Evolutionary conservation across 2,797 vertebrate species (phyloP).

Genomic region (Sebastes vulpes): DNA sequence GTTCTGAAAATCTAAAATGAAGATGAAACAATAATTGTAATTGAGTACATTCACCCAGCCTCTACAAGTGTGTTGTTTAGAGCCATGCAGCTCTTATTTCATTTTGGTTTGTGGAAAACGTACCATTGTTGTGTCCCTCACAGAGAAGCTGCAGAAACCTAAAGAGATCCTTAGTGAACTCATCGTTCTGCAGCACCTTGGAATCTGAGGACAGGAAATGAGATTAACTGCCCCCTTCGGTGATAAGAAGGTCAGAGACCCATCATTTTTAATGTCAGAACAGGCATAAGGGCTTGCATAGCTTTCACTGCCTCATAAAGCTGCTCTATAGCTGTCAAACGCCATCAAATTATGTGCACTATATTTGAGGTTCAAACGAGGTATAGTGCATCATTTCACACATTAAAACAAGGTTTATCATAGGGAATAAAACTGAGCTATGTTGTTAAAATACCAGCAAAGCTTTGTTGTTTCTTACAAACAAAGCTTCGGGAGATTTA

Average conservation of each 20-base stretch:
- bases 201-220: constrained; percentile 88
- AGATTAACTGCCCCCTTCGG: constrained; percentile 47
- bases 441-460: constrained; percentile 71
- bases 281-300: constrained; percentile 54
- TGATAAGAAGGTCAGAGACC: constrained; percentile 24
- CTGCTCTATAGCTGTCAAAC: constrained; percentile 44
- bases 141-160: constrained; percentile 98
- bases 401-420: constrained; percentile 49
- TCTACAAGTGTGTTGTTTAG: background rate
- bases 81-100: background rate
- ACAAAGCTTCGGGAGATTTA: constrained; percentile 72
- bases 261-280: constrained; percentile 30
- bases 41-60: background rate
- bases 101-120: constrained; percentile 40
- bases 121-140: constrained; percentile 99
- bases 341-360: constrained; percentile 51
- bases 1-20: constrained; percentile 94
- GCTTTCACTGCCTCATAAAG: constrained; percentile 60
- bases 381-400: constrained; percentile 58
- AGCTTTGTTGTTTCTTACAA: constrained; percentile 61
- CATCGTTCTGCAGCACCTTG: constrained; percentile 98
- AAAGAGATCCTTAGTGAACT: constrained; percentile 98
- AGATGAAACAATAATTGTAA: background rate
- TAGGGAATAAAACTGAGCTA: constrained; percentile 60
- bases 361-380: constrained; percentile 32